Base-by-base conservation (phyloP, 2,888 invertebrate species). In the Hirtodrosophila alboralis region DNA sequence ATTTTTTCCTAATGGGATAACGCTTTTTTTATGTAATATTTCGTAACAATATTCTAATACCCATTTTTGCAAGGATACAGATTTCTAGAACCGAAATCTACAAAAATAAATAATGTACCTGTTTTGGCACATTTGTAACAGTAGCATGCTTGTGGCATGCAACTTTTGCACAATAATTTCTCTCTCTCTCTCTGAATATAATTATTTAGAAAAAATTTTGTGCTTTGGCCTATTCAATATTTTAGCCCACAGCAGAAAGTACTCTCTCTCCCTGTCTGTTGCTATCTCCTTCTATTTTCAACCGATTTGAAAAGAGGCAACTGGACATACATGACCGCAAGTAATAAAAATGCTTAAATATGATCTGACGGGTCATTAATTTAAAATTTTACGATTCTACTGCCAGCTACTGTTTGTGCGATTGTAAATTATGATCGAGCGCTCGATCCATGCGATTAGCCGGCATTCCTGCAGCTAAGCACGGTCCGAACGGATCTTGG, bases 301-400 rank as follows among this genome's bases (percentile, higher is more conserved):
- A n/a, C 13, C 10, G 28, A 13, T 4, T 30, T 1, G 53, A 13
- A 40, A 16, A 10, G 0, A 8, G 27, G 16, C 41, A 21, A 31
- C 54, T 63, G 61, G 61, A 23, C 30, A 18, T 37, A 34, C 30
- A 26, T 10, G 40, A 14, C 27, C n/a, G 34, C 45, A 54, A 64
- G 71, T 85, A 88, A 76, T 88, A 88, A 88, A 88, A 88, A 85
- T 79, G 78, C 78, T 86, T 87, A 86, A 88, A 88, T 89, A 88
- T 88, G 85, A 88, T 89, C 84, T 79, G 88, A 88, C 84, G 85
- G 84, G 85, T 78, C 89, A 88, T 88, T 88, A 89, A 88, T 89
- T 88, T 80, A 59, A 87, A 84, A 76, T 83, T 89, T 89, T 88
- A 88, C 72, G 88, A 86, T 67, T 75, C 65, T 47, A 68, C 72